Conservation (phyloP, 2,888 invertebrate species). For the Hirtodrosophila duncani region DNA sequence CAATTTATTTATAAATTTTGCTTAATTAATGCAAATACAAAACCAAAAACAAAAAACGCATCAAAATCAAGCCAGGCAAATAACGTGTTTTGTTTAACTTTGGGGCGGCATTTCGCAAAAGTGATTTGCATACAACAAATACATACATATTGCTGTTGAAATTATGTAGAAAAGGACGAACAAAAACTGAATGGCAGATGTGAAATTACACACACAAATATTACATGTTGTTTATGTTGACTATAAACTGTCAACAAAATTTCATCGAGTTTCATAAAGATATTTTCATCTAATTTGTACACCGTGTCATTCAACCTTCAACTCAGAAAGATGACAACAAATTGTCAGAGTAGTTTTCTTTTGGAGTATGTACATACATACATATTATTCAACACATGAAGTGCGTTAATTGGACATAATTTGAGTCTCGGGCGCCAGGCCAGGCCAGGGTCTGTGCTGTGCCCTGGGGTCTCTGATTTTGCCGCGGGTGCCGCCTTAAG, state of each 20-base stretch:
- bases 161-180: not conserved
- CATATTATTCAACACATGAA: constrained; percentile 32
- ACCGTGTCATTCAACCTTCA: constrained; percentile 58
- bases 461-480: constrained; percentile 11
- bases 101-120: constrained; percentile 5
- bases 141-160: too few species aligned
- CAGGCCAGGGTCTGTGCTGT: constrained; percentile 8
- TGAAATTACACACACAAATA: constrained; percentile 24
- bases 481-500: not conserved
- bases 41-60: constrained; percentile 6
- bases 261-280: constrained; percentile 16
- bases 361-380: constrained; percentile 33
- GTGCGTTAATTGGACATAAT: constrained; percentile 59
- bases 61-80: constrained; percentile 13
- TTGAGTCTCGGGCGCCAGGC: constrained; percentile 23
- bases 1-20: constrained; percentile 60
- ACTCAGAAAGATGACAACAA: constrained; percentile 28
- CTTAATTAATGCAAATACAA: constrained; percentile 67
- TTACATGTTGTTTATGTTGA: too few species aligned
- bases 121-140: constrained; percentile 18
- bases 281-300: constrained; percentile 8
- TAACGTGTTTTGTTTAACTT: constrained; percentile 29
- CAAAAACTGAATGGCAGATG: not conserved
- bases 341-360: constrained; percentile 29
- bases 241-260: too few species aligned